A percentile compares a stretch with the other conserved stretches of the same genome.
These are phyloP conservation scores for Crotalus tigris DNA, from an alignment of 2,113 vertebrate genomes.

Conservation along the genomic window DNA sequence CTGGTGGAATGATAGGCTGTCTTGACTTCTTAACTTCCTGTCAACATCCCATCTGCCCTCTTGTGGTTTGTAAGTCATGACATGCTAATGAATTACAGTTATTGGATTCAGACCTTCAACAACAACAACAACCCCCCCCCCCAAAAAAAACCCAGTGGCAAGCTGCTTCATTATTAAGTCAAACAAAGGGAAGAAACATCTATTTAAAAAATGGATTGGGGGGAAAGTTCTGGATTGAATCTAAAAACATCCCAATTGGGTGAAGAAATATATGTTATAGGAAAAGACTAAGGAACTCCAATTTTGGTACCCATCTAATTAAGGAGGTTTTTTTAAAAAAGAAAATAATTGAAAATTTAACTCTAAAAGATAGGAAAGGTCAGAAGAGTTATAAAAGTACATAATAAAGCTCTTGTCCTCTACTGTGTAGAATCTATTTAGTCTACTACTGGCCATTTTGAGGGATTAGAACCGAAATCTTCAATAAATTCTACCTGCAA, in stretches of 20 bases:
- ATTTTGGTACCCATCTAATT: neutral
- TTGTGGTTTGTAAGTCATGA: neutral
- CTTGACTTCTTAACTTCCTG: neutral
- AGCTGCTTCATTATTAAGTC: neutral
- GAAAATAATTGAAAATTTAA: neutral
- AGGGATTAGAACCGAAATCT: neutral
- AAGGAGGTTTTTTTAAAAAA: neutral
- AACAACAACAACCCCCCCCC: too few species aligned
- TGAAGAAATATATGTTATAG: neutral
- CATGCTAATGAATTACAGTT: neutral
- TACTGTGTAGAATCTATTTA: neutral
- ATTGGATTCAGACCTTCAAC: neutral
- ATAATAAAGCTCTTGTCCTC: neutral
- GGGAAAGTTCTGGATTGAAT: neutral
- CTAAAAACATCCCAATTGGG: neutral
- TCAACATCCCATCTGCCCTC: too few species aligned
- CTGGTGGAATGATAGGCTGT: neutral
- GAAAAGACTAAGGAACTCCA: neutral
- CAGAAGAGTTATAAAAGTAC: neutral
- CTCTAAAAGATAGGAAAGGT: neutral
- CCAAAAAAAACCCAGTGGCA: neutral
- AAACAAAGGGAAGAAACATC: neutral
- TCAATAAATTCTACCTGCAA: neutral
- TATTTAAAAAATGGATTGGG: neutral
- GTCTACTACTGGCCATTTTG: neutral